Conservation (phyloP, 1,140 invertebrate species). For the Drosophila orosa region DNA sequence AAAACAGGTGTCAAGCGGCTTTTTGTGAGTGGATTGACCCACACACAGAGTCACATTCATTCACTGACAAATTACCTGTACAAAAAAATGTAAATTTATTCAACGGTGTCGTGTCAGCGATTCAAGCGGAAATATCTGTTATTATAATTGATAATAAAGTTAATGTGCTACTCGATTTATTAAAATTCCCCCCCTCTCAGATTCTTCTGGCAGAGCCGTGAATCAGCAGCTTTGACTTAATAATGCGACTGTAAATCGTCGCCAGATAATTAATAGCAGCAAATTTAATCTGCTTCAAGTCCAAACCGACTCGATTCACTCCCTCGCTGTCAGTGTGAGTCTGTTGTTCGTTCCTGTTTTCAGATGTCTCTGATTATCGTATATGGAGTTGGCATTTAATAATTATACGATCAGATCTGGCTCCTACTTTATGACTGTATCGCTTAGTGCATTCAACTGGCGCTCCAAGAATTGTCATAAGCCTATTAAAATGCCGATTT, state of each 20-base stretch:
- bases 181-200: conserved; percentile 14
- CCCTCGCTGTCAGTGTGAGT: conserved; percentile 4
- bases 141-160: conserved; percentile 65
- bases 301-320: conserved; percentile 19
- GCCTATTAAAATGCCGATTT: conserved; percentile 66
- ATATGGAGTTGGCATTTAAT: conserved; percentile 66
- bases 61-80: conserved; percentile 61
- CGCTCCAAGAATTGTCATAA: conserved; percentile 71
- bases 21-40: conserved; percentile 44
- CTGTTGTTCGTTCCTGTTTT: conserved; percentile 28
- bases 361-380: conserved; percentile 41
- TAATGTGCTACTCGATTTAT: conserved; percentile 59
- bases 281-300: conserved; percentile 73
- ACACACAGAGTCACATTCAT: conserved; percentile 14
- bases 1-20: conserved; percentile 27
- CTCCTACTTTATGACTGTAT: conserved; percentile 31
- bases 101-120: conserved; percentile 33
- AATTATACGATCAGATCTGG: conserved; percentile 57
- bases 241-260: conserved; percentile 50
- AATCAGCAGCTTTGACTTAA: conserved; percentile 52
- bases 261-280: conserved; percentile 70
- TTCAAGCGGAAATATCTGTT: conserved; percentile 72
- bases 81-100: conserved; percentile 67
- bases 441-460: conserved; percentile 74
- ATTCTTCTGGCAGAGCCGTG: conserved; percentile 44